These are phyloP conservation scores for Sabellastarte sp. DNA, from an alignment of 2,888 invertebrate genomes.

Conservation along the genomic window DNA sequence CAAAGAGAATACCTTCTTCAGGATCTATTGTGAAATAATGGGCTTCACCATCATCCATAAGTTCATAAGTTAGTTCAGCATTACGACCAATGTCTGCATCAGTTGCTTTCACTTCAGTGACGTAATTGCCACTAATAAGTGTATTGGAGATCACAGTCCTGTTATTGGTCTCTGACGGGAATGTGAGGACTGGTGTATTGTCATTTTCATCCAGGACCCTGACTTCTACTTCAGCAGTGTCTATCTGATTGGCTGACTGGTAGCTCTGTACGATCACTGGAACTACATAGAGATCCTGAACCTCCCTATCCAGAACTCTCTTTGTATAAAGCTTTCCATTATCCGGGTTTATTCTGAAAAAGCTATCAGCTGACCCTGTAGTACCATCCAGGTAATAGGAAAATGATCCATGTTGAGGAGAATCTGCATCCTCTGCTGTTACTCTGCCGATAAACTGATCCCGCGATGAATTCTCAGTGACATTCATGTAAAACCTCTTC, in stretches of 20 bases:
- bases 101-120: neutral
- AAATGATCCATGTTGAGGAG: neutral
- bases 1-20: neutral
- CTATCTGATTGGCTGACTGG: neutral
- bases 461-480: neutral
- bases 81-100: neutral
- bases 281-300: neutral
- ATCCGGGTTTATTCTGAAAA: neutral
- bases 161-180: no score
- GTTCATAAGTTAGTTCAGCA: neutral
- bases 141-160: neutral
- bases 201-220: neutral
- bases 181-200: neutral
- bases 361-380: neutral
- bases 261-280: neutral
- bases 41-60: neutral
- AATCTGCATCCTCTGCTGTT: neutral
- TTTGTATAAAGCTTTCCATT: neutral
- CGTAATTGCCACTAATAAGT: neutral
- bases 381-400: neutral
- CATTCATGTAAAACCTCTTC: neutral
- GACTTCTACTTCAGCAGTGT: neutral
- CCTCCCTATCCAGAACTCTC: neutral
- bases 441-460: neutral
- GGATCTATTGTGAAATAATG: neutral